Evolutionary conservation across 2,888 invertebrate species (phyloP).

Genomic region (Epirrita christyi): DNA sequence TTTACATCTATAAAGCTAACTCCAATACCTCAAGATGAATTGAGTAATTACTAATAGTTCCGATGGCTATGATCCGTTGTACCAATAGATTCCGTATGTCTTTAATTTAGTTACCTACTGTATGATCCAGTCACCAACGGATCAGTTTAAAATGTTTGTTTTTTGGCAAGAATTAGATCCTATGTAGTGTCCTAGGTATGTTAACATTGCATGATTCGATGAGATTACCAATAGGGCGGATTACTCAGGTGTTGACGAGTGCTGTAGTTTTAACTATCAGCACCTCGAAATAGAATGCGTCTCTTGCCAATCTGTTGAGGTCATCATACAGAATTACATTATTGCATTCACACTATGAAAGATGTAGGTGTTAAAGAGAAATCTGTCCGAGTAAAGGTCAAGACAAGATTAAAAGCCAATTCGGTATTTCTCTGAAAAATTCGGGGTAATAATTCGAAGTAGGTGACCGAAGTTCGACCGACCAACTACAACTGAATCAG

Average conservation of each 20-base stretch:
- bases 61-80: too few relatives aligned
- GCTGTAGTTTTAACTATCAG: constrained; percentile 29
- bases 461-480: neutral
- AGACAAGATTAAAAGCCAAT: constrained; percentile 1
- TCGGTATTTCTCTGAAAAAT: constrained; percentile 13
- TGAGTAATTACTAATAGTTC: too few relatives aligned
- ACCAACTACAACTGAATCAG: too few relatives aligned
- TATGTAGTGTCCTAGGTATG: too few relatives aligned
- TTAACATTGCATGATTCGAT: too few relatives aligned
- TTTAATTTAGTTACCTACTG: too few relatives aligned
- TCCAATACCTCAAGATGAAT: too few relatives aligned
- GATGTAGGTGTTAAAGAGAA: constrained; percentile 24
- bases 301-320: constrained; percentile 63
- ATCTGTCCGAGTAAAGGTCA: constrained; percentile 13
- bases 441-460: neutral
- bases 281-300: constrained; percentile 55
- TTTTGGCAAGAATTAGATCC: too few relatives aligned
- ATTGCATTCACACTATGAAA: constrained; percentile 12
- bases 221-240: constrained; percentile 23
- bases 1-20: too few relatives aligned
- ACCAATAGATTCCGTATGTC: too few relatives aligned
- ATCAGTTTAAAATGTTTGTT: too few relatives aligned
- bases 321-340: constrained; percentile 48
- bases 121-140: too few relatives aligned
- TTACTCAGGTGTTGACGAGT: constrained; percentile 26